Conservation (phyloP, 2,888 invertebrate genomes). For the Dermolepida albohirtum region DNA sequence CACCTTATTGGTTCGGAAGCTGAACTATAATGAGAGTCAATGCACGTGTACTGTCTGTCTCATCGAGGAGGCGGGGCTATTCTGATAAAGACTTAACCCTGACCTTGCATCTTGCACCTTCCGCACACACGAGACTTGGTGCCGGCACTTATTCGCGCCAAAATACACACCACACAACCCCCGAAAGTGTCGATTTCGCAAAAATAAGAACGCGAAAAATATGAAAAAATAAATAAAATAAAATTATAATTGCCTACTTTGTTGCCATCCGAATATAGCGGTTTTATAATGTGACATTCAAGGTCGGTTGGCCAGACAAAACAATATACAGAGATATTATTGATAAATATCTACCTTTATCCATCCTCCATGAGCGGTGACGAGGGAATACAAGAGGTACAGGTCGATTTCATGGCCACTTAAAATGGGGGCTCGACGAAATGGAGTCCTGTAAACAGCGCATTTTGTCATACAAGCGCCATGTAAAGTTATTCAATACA, state of each 20-base stretch:
- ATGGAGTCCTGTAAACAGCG: constrained; percentile 68
- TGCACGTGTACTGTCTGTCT: constrained; percentile 47
- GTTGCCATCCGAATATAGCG: constrained; percentile 43
- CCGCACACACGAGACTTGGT: constrained; percentile 49
- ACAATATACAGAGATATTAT: constrained; percentile 31
- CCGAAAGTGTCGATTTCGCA: background rate
- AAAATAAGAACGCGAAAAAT: constrained; percentile 11
- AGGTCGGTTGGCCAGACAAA: constrained; percentile 47
- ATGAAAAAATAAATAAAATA: constrained; percentile 2
- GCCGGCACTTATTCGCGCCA: constrained; percentile 42
- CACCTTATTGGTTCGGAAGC: constrained; percentile 30
- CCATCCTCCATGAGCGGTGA: constrained; percentile 93
- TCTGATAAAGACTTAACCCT: constrained; percentile 59
- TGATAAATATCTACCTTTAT: constrained; percentile 85
- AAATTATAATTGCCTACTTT: constrained; percentile 22
- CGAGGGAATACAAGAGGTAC: constrained; percentile 89
- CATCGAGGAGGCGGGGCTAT: constrained; percentile 45
- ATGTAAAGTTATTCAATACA: constrained; percentile 39
- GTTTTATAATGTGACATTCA: constrained; percentile 45
- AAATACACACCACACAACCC: constrained; percentile 25
- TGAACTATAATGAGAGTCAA: constrained; percentile 38
- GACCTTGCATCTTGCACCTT: constrained; percentile 65
- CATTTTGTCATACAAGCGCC: constrained; percentile 38
- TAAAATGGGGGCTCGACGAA: constrained; percentile 77
- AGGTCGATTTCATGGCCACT: constrained; percentile 94